Base-by-base conservation (phyloP, 2,888 invertebrate species). In the Athalia rosae region DNA sequence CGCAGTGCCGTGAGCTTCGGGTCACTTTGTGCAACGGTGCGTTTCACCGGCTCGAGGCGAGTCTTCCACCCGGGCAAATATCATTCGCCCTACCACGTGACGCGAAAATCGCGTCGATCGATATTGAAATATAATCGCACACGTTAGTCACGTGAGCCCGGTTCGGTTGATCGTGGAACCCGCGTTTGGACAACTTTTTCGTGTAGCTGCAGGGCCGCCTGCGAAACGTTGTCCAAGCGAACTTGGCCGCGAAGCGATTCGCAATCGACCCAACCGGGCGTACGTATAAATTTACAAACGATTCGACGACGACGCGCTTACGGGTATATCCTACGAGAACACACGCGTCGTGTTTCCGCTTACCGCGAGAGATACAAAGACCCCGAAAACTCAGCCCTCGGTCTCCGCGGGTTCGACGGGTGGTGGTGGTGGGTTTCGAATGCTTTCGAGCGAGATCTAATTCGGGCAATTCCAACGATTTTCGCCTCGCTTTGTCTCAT, bases 401-500 rank as follows among this genome's bases (percentile, higher is more conserved):
- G 28, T 28, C 28, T 28, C 28, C 28, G 28, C 28, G 28, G 28
- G 28, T 28, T 28, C 28, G 2, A 28, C 28, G 28, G 28, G 28
- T 2, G n/a, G n/a, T n/a, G n/a, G n/a, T n/a, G 67, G 11, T 53
- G 67, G 41, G 8, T 15, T 61, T 8, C 28, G 28, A 4, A 28
- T 45, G 71, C n/a, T 71, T 45, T 45, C 56, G 8, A 58, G 71
- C 71, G 58, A 43, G 71, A 56, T 71, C 56, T 71, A 71, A 71
- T 71, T 71, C 71, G 45, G 71, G 56, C 71, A 71, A 71, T 71
- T 71, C 71, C 43, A 58, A 71, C 58, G 43, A 71, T 71, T 71
- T 71, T 41, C 56, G 45, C 61, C 53, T 58, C 61, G 74, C 79
- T 79, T 77, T 80, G 77, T 78, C 77, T 67, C 78, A 79, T 76